Conservation (phyloP, 2,888 invertebrate species). For the Acanthosepion lycidas region DNA sequence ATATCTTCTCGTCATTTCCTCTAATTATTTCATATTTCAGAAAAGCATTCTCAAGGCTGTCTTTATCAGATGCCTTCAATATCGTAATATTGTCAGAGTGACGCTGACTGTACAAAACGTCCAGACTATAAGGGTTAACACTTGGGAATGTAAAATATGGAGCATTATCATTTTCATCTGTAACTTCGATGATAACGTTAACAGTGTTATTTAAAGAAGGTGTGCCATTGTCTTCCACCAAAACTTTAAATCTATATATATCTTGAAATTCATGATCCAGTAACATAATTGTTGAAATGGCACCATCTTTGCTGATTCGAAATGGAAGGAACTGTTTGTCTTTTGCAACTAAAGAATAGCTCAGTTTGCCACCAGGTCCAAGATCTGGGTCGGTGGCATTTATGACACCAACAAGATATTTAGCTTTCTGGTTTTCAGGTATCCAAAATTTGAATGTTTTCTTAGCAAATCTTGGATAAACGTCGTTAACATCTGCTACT, state of each 20-base stretch:
- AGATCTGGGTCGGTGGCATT: not conserved
- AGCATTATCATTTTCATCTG: not conserved
- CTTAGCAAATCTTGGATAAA: not conserved
- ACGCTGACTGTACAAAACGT: not conserved
- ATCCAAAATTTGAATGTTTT: conserved; percentile 22
- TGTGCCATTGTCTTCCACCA: not conserved
- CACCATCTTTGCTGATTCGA: conserved; percentile 8
- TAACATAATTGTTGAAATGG: conserved; percentile 20
- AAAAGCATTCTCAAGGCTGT: not conserved
- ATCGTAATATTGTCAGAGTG: not conserved
- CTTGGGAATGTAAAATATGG: conserved; percentile 13
- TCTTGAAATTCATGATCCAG: conserved; percentile 13
- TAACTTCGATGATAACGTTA: not conserved
- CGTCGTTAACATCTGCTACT: not conserved
- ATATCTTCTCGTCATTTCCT: not conserved
- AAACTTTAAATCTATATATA: not conserved
- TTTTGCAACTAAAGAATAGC: not conserved
- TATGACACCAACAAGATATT: not conserved
- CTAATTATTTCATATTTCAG: not conserved
- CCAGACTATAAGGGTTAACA: not conserved
- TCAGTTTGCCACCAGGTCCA: not conserved
- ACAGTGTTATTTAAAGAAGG: not conserved
- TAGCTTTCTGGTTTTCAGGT: conserved; percentile 21
- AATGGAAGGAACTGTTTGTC: conserved; percentile 12
- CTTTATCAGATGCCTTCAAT: not conserved